Evolutionary conservation across 2,888 invertebrate species (phyloP).

Genomic region (Aradus depressus): DNA sequence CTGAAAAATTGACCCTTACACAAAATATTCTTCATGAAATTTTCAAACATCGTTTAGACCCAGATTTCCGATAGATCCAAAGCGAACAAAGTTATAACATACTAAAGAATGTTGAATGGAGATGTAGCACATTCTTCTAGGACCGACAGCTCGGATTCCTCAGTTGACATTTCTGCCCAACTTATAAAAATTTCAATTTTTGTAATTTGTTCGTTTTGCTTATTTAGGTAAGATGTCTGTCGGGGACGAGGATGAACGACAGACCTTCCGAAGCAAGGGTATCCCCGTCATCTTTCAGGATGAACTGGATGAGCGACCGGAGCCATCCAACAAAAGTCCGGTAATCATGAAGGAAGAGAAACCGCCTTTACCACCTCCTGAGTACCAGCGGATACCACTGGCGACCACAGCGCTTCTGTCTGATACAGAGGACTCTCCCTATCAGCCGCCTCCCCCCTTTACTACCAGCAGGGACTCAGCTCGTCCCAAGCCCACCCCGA

Average conservation of each 20-base stretch:
- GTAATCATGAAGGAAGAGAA: constrained; percentile 91
- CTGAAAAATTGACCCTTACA: too few species aligned
- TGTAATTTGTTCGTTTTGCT: too few species aligned
- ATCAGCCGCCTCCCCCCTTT: constrained; percentile 83
- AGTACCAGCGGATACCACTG: constrained; percentile 49
- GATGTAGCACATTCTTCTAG: too few species aligned
- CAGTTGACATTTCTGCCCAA: too few species aligned
- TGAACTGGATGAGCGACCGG: constrained; percentile 83
- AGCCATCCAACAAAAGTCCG: constrained; percentile 76
- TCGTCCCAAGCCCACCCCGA: constrained; percentile 67
- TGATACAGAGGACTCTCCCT: constrained; percentile 53
- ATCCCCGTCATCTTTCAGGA: constrained; percentile 96
- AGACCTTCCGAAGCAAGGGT: constrained; percentile 67
- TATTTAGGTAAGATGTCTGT: constrained; percentile 72
- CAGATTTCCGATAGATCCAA: too few species aligned
- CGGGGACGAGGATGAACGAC: constrained; percentile 67
- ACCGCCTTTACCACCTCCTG: constrained; percentile 79
- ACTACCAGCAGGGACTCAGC: constrained; percentile 60
- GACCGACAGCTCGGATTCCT: too few species aligned
- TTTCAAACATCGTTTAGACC: too few species aligned
- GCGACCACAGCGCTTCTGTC: constrained; percentile 35
- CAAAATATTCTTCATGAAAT: too few species aligned
- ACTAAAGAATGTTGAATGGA: too few species aligned
- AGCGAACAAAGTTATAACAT: too few species aligned
- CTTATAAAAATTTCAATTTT: too few species aligned